These are phyloP conservation scores for Arrhamphus sclerolepis DNA, from an alignment of 2,797 vertebrate genomes.

Conservation along the genomic window DNA sequence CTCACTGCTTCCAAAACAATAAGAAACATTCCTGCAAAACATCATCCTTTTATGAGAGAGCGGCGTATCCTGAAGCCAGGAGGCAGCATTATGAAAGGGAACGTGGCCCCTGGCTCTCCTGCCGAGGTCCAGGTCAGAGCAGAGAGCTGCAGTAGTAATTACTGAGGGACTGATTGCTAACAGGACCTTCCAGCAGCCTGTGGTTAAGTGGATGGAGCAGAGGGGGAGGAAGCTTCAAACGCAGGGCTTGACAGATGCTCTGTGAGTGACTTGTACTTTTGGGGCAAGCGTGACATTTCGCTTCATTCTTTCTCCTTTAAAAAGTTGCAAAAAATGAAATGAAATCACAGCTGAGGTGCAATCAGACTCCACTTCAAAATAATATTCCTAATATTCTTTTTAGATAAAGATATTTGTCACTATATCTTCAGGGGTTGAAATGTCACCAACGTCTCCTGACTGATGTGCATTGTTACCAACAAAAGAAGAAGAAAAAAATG, in stretches of 20 bases:
- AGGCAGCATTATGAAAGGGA: conserved; percentile 58
- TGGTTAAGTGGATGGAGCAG: conserved; percentile 67
- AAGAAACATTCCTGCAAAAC: conserved; percentile 24
- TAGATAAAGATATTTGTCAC: conserved; percentile 16
- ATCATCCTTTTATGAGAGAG: conserved; percentile 30
- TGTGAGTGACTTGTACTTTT: conserved; percentile 59
- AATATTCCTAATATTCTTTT: conserved; percentile 16
- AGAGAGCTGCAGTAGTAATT: conserved; percentile 70
- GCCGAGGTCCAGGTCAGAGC: conserved; percentile 56
- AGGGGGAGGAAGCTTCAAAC: conserved; percentile 65
- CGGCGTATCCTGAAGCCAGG: conserved; percentile 26
- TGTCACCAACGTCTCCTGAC: too few species aligned
- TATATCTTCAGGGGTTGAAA: not conserved
- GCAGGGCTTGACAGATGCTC: conserved; percentile 63
- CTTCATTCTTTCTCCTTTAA: conserved; percentile 2
- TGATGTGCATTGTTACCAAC: too few species aligned
- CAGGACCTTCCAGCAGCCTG: conserved; percentile 74
- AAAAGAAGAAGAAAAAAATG: too few species aligned
- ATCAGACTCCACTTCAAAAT: conserved; percentile 15
- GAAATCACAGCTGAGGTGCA: not conserved
- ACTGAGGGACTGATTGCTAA: conserved; percentile 72
- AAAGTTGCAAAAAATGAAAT: too few species aligned
- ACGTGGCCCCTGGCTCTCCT: conserved; percentile 62
- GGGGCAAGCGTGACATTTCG: conserved; percentile 43
- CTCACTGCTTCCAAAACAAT: conserved; percentile 9